A percentile compares a stretch with the other conserved stretches of the same genome.
Conservation (phyloP, 2,797 vertebrate genomes). For the Xerus rutilus region DNA sequence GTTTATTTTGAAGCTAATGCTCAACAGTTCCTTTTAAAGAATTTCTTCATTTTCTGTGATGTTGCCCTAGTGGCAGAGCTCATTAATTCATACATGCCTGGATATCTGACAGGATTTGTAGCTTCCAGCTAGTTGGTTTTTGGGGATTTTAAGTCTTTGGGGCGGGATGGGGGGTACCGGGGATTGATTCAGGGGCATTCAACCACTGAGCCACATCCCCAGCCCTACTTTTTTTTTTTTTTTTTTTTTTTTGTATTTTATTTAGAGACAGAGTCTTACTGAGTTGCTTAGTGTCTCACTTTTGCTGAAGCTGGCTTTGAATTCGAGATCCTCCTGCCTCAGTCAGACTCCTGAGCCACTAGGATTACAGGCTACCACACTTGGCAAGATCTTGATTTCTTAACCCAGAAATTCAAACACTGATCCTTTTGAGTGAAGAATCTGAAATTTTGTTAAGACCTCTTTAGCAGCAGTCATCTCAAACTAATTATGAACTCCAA, state of each 20-base stretch:
- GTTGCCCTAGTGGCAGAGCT: not conserved
- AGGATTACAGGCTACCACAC: no score
- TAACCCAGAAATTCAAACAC: slow-evolving; percentile 41
- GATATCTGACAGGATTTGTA: not conserved
- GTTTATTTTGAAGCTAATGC: slow-evolving; percentile 67
- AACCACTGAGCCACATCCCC: no score
- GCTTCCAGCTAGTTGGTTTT: not conserved
- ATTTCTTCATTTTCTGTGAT: slow-evolving; percentile 40
- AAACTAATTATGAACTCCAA: not conserved
- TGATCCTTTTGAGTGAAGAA: not conserved
- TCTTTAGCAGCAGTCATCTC: not conserved
- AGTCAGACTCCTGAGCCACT: no score
- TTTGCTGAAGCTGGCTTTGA: no score
- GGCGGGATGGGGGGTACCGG: no score
- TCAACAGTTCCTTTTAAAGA: slow-evolving; percentile 14
- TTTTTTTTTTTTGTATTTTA: slow-evolving; percentile 24
- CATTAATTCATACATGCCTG: not conserved
- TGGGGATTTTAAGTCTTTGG: not conserved
- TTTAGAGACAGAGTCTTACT: not conserved
- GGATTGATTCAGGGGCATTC: no score
- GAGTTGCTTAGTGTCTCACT: no score
- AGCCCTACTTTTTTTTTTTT: no score
- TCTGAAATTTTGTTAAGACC: slow-evolving; percentile 13
- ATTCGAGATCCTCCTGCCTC: no score
- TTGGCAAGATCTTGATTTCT: not conserved